Base-by-base conservation (phyloP, 2,888 invertebrate genomes). In the Rhopalosiphum nymphaeae region DNA sequence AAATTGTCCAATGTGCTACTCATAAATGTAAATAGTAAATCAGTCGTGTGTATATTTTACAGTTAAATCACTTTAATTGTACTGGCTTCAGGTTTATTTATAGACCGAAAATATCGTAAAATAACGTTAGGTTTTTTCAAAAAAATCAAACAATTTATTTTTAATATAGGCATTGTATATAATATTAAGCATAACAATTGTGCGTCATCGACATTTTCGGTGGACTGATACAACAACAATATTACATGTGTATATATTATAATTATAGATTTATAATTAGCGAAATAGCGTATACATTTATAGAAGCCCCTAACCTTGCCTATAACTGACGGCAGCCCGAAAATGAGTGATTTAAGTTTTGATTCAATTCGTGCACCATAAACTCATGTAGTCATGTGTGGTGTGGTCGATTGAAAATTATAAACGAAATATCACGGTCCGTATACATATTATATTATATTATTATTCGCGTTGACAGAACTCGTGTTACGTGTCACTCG, bases 381-480 rank as follows among this genome's bases (percentile, higher is more conserved):
- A 78, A 11, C 42, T 25, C 57, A n/a, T n/a, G n/a, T n/a, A n/a
- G n/a, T 44, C 4, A 26, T n/a, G n/a, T 13, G 13, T n/a, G 36
- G 44, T 61, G 36, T 21, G 53, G n/a, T 85, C 57, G 84, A 86
- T 85, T 86, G 87, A 86, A 85, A 86, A n/a, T 91, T 85, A 86
- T 44, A 56, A 53, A 36, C 25, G 29, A 91, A 84, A 42, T 91
- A 91, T 84, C 78, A 46, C 61, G 87, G 57, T 49, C 46, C 57
- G n/a, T 49, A 53, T 53, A 36, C 26, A 44, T 21, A 36, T 16
- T 36, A 67, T 67, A 67, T 53, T 67, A 36, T n/a, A 67, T 91
- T 91, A 88, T 92, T 61, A 87, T 67, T 92, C 87, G 36, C 88
- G 89, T 88, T 78, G 92, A 93, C 92, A 89, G 53, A 89, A 93